A percentile compares a stretch with the other conserved stretches of the same genome.
Conservation (phyloP, 1,140 invertebrate genomes). For the Coenobita brevimanus region DNA sequence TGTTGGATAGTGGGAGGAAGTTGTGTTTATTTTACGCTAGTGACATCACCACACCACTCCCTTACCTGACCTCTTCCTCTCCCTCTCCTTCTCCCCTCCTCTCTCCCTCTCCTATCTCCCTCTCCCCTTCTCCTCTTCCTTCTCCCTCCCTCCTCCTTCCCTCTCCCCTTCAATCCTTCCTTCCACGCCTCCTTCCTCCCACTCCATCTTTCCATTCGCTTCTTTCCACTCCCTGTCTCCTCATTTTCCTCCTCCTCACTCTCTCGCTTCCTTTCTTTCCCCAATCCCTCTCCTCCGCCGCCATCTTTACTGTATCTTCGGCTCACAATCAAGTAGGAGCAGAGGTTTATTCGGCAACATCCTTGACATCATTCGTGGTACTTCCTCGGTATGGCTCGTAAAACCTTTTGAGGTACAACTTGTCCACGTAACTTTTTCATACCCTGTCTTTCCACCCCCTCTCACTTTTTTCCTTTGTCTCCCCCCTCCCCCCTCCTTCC, state of each 20-base stretch:
- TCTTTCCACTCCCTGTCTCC: neutral
- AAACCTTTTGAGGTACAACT: no score
- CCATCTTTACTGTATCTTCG: neutral
- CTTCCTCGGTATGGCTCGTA: no score
- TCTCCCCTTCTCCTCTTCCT: slow-evolving; percentile 5
- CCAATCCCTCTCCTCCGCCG: neutral
- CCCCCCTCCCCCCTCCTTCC: neutral
- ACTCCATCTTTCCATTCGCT: neutral
- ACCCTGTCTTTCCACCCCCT: neutral
- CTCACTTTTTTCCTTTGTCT: no score
- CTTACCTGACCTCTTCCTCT: no score
- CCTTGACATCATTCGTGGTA: no score
- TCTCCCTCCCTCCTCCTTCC: neutral
- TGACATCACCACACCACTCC: no score
- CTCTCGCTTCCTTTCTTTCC: neutral
- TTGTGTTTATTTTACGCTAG: no score
- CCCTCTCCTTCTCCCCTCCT: neutral
- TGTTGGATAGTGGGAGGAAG: no score
- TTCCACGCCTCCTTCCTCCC: neutral
- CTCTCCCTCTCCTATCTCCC: neutral
- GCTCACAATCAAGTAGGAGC: neutral
- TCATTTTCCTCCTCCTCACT: neutral
- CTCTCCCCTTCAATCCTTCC: neutral
- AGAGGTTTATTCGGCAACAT: no score
- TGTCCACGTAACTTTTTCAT: no score